Conservation (phyloP, 1,140 invertebrate genomes). For the Periplaneta americana region DNA sequence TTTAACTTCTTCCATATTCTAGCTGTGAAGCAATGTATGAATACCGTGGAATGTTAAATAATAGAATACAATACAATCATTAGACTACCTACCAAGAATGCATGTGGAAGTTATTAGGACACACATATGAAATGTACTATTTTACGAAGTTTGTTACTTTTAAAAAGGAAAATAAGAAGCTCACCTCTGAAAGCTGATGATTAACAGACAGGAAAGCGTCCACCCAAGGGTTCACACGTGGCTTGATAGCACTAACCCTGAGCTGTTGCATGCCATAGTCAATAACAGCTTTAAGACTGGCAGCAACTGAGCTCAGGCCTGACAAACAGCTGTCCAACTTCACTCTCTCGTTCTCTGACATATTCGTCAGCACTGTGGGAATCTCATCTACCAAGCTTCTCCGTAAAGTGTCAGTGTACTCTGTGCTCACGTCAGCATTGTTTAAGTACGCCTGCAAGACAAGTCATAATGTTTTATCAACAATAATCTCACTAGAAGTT, state of each 20-base stretch:
- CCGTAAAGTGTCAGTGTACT: slow-evolving; percentile 80
- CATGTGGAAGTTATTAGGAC: background rate
- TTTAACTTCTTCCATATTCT: too few relatives aligned
- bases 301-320: slow-evolving; percentile 67
- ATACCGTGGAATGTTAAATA: background rate
- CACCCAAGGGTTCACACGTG: slow-evolving; percentile 79
- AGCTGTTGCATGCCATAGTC: slow-evolving; percentile 85
- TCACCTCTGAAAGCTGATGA: slow-evolving; percentile 77
- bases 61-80: background rate
- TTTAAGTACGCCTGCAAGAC: slow-evolving; percentile 77
- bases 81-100: background rate
- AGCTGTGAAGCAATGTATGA: background rate
- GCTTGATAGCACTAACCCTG: slow-evolving; percentile 74
- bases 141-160: background rate
- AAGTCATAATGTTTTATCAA: too few relatives aligned
- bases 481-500: too few relatives aligned
- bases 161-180: slow-evolving; percentile 17
- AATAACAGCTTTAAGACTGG: slow-evolving; percentile 69
- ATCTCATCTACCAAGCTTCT: slow-evolving; percentile 68
- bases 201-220: slow-evolving; percentile 73
- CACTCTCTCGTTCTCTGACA: slow-evolving; percentile 57
- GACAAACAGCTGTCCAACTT: slow-evolving; percentile 71
- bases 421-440: slow-evolving; percentile 87
- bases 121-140: background rate
- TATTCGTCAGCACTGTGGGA: slow-evolving; percentile 50